Percentiles rank a stretch among this genome's conserved stretches.
Evolutionary conservation across 2,888 invertebrate species (phyloP).

Genomic region (Dryomyza anilis): DNA sequence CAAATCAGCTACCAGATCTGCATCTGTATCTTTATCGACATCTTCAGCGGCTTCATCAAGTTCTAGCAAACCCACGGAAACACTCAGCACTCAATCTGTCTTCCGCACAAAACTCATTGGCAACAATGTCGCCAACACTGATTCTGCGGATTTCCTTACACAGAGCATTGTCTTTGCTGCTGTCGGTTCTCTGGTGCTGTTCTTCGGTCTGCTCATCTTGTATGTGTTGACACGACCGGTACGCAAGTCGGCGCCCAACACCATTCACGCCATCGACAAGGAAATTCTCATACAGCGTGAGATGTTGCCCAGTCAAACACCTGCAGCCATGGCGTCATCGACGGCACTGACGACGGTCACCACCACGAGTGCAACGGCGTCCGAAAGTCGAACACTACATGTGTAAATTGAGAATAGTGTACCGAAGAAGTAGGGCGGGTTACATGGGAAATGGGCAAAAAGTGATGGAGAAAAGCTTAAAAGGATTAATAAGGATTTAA

Average conservation of each 20-base stretch:
- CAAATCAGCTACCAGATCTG: background rate
- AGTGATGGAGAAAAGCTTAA: no score
- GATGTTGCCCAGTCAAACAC: slow-evolving; percentile 40
- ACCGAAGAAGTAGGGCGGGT: background rate
- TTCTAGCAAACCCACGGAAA: background rate
- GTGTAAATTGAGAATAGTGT: slow-evolving; percentile 38
- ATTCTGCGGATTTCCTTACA: slow-evolving; percentile 28
- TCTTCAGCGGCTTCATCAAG: slow-evolving; percentile 4
- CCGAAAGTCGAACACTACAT: slow-evolving; percentile 43
- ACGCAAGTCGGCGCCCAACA: slow-evolving; percentile 39
- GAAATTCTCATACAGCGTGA: slow-evolving; percentile 45
- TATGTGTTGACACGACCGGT: slow-evolving; percentile 40
- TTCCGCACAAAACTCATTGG: slow-evolving; percentile 40
- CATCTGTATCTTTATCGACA: slow-evolving; percentile 1
- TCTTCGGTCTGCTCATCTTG: slow-evolving; percentile 39
- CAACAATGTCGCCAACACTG: slow-evolving; percentile 23
- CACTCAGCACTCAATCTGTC: no score
- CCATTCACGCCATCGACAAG: slow-evolving; percentile 36
- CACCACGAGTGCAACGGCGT: background rate
- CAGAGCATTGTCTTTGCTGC: slow-evolving; percentile 40
- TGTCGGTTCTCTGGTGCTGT: slow-evolving; percentile 40
- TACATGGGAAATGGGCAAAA: no score
- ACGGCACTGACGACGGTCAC: background rate
- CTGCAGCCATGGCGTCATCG: slow-evolving; percentile 33
- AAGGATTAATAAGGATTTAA: no score